Base-by-base conservation (phyloP, 1,140 invertebrate genomes). In the Euwallacea fornicatus region DNA sequence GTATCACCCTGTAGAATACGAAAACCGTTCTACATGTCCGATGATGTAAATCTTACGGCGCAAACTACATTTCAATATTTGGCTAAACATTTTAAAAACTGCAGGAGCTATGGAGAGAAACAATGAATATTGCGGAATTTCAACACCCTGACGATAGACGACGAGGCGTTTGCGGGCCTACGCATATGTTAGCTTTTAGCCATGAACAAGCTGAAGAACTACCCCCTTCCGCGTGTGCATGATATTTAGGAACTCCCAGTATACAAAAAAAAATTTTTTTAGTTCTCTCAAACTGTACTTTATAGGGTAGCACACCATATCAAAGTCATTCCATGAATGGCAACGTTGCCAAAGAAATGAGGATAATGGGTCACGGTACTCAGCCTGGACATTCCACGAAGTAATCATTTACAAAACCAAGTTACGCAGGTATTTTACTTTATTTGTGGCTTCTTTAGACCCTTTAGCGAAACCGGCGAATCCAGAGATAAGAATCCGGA, bases 311-410 rank as follows among this genome's bases (percentile, higher is more conserved):
- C 13, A 73, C 73, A 9, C 86, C 87, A 0, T 84, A 86, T 64
- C 85, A 88, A 77, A 81, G 82, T 10, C 83, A 86, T 72, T 85
- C 88, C 7, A 81, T 87, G 43, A 93, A 94, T 79, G 91, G 91
- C 33, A 93, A 90, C 76, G 87, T 94, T 15, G 91, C 92, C 2
- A 95, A 95, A 81, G 93, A 95, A 78, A 87, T 95, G 83, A 84
- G 93, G 67, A 88, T 95, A 73, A 95, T 94, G 92, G 93, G 93
- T 0, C 93, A 94, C 74, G 89, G 88, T 21, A 88, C 88, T 7
- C 87, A 89, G 74, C 86, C 88, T 74, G 84, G 85, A 50, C 88
- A 90, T 73, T 83, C 85, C 7, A 84, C 87, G 33, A 92, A 91
- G 88, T 91, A 84, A 9, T n/a, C 8, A 15, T 9, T 15, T 15